Evolutionary conservation across 2,113 vertebrate species (phyloP), one percentile per base, ranked within the genome.

Genomic region (Gadus chalcogrammus): DNA sequence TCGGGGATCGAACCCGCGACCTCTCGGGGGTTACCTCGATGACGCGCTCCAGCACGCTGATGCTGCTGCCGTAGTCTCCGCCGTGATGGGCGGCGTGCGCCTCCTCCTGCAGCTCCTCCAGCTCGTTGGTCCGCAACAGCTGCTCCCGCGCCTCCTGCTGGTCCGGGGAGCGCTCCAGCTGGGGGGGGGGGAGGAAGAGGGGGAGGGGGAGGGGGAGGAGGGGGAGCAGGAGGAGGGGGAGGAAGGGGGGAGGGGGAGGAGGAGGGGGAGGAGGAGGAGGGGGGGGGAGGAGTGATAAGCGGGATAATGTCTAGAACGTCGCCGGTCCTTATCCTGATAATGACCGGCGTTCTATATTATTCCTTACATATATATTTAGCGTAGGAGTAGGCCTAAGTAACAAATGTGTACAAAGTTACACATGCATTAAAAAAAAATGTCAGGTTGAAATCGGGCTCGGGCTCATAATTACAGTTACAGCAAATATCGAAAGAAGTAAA

Each of bases 91-190:
- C 75, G 0, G 76, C 81, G 7, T 86, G 82, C 0, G 90, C 92
- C 48, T 91, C 90, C 73, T 92, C 89, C 77, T 86, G 86, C 60
- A 90, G 81, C 68, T 77, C 79, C 80, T 93, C 92, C 71, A 94
- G 84, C 78, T 94, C 91, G 0, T 84, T 81, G 0, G 86, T 64
- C 17, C 71, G 91, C 24, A 77, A 82, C 74, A 93, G 84, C 86
- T 92, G 94, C 20, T 82, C 87, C 7, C 59, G 82, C n/a, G 92
- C 93, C 67, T 95, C 93, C 27, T 87, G 81, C 9, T 92, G 80
- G 7, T 89, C 81, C 0, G 90, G 88, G 18, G 89, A 90, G 17
- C 89, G 90, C 22, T 84, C 82, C 71, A 95, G 82, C 94, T 95
- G 73, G 15, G 27, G 24, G 11, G 2, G 38, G 0, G 11, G 8